These are phyloP conservation scores for Pangasianodon hypophthalmus DNA, from an alignment of 2,113 vertebrate species.

Conservation along the genomic window DNA sequence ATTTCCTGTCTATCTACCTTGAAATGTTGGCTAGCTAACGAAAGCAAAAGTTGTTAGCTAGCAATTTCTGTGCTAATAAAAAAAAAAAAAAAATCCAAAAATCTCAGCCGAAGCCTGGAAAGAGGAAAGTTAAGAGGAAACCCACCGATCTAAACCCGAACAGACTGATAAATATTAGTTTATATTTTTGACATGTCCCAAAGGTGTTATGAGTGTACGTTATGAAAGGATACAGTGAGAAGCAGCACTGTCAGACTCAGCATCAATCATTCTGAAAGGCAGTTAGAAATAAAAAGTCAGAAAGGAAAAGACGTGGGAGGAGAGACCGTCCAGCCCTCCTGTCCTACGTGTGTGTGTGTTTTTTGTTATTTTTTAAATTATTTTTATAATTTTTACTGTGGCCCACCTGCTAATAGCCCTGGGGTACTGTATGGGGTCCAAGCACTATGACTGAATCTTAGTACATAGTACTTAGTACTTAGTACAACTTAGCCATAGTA, in stretches of 20 bases:
- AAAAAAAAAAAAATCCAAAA: too few relatives aligned
- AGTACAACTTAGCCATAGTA: not conserved
- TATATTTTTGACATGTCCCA: too few relatives aligned
- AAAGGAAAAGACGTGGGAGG: not conserved
- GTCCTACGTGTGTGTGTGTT: not conserved
- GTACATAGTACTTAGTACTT: too few relatives aligned
- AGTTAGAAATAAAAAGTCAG: not conserved
- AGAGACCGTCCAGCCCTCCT: not conserved
- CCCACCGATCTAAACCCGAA: too few relatives aligned
- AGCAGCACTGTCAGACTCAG: not conserved
- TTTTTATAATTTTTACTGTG: not conserved
- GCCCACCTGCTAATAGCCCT: not conserved
- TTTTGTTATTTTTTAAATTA: too few relatives aligned
- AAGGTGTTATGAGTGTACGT: not conserved
- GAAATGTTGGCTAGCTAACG: too few relatives aligned
- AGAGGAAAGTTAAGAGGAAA: too few relatives aligned
- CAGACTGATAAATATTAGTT: too few relatives aligned
- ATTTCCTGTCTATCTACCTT: too few relatives aligned
- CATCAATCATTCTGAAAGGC: not conserved
- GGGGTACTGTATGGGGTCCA: not conserved
- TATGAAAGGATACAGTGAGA: not conserved
- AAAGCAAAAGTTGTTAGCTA: not conserved
- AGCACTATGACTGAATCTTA: not conserved
- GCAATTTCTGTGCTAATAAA: too few relatives aligned
- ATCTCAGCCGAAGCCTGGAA: too few relatives aligned